Conservation (phyloP, 2,888 invertebrate species). For the Cheilosia vernalis region DNA sequence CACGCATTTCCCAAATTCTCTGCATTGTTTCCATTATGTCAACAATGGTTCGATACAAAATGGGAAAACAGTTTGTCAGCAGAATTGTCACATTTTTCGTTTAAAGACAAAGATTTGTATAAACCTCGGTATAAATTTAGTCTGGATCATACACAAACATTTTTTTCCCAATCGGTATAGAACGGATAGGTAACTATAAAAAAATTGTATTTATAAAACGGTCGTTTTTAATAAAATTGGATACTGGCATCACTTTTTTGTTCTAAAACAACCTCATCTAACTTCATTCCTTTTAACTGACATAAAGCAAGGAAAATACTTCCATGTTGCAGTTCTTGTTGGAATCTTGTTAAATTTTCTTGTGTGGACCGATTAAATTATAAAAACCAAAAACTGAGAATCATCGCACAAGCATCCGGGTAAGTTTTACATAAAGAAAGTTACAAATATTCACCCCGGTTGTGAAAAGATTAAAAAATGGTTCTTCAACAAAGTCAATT, state of each 20-base stretch:
- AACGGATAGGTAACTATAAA: too few relatives aligned
- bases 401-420: constrained; percentile 74
- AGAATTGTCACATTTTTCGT: too few relatives aligned
- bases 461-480: constrained; percentile 26
- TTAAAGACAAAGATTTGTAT: too few relatives aligned
- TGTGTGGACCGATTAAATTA: constrained; percentile 67
- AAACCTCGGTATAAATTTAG: too few relatives aligned
- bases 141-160: too few relatives aligned
- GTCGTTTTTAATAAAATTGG: too few relatives aligned
- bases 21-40: too few relatives aligned
- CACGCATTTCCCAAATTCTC: too few relatives aligned
- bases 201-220: too few relatives aligned
- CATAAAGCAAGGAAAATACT: constrained; percentile 53
- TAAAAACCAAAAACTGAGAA: constrained; percentile 70
- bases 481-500: constrained; percentile 14
- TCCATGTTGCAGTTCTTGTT: constrained; percentile 78
- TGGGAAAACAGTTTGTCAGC: too few relatives aligned
- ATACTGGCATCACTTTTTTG: constrained; percentile 25
- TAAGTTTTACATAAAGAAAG: constrained; percentile 38
- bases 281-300: constrained; percentile 59
- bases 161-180: too few relatives aligned
- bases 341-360: constrained; percentile 77
- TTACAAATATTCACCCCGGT: constrained; percentile 21
- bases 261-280: constrained; percentile 31
- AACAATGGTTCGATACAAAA: too few relatives aligned